phyloP scores from a whole-genome alignment of 1,140 invertebrate species.

The Tetragonula clypearis region DNA sequence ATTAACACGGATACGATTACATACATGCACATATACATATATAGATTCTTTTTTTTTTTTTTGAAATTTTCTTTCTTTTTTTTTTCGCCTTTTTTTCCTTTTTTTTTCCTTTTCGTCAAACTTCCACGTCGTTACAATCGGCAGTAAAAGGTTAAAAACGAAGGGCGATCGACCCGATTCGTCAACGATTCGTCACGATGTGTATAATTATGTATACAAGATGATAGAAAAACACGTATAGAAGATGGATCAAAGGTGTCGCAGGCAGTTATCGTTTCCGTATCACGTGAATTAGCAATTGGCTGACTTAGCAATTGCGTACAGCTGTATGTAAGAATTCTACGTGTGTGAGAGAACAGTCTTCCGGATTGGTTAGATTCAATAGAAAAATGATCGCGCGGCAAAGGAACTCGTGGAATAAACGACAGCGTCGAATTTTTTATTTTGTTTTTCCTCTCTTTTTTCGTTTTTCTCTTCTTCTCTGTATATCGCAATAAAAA shows the following conservation, averaged over 20 bases:
- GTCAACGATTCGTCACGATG: not conserved
- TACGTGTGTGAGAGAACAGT: conserved; percentile 21
- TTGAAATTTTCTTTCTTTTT: not conserved
- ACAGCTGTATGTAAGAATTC: conserved; percentile 24
- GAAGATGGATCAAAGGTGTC: conserved; percentile 1
- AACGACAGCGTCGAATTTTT: not conserved
- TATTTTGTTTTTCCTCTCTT: not conserved
- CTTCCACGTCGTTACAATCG: conserved; percentile 14
- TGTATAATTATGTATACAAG: not conserved
- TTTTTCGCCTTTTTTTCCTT: not conserved
- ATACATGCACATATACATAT: conserved; percentile 35
- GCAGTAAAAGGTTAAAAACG: conserved; percentile 28
- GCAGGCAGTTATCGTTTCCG: conserved; percentile 35
- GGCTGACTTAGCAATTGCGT: conserved; percentile 6
- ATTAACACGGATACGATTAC: conserved; percentile 32
- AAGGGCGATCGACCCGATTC: not conserved
- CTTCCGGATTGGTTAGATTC: conserved; percentile 13
- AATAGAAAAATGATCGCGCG: conserved; percentile 34
- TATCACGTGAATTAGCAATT: conserved; percentile 25
- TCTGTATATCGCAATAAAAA: conserved; percentile 9
- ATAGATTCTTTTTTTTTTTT: not conserved
- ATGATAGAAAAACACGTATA: conserved; percentile 25
- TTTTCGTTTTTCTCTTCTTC: not conserved
- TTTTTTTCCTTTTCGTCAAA: not conserved
- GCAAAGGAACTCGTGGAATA: conserved; percentile 30